phyloP scores from a whole-genome alignment of 2,888 invertebrate genomes.

The Sclerodermus sp. region DNA sequence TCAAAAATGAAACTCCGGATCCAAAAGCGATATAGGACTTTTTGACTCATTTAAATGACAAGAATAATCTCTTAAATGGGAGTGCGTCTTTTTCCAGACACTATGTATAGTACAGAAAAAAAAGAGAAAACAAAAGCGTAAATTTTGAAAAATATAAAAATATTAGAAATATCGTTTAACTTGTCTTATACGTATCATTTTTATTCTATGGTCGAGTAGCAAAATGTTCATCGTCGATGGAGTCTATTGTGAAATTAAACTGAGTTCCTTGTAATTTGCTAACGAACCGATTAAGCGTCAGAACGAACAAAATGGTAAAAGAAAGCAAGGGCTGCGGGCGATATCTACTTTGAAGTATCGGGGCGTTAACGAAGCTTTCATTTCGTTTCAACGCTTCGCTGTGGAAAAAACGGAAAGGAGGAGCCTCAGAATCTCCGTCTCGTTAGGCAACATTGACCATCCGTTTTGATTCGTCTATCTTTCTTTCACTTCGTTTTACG shows the following conservation, averaged over 20 bases:
- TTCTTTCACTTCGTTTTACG: background rate
- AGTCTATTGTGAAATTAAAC: constrained; percentile 3
- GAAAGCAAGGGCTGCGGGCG: background rate
- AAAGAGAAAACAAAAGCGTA: no score
- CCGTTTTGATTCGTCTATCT: constrained; percentile 1
- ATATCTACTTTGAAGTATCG: constrained; percentile 17
- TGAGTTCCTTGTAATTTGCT: constrained; percentile 21
- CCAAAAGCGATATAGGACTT: no score
- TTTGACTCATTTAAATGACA: no score
- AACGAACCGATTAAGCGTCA: constrained; percentile 19
- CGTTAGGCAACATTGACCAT: constrained; percentile 10
- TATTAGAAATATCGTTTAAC: no score
- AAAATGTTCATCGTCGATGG: background rate
- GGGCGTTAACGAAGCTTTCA: constrained; percentile 14
- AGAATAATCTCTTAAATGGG: no score
- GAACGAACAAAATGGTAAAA: background rate
- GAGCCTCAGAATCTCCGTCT: background rate
- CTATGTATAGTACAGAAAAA: no score
- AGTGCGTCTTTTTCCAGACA: no score
- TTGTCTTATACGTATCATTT: background rate
- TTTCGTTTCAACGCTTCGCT: constrained; percentile 6
- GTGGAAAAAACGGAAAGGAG: background rate
- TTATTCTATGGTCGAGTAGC: background rate
- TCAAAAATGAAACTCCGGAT: no score
- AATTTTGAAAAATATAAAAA: no score